Base-by-base conservation (phyloP, 1,140 invertebrate species). In the Popillia japonica region DNA sequence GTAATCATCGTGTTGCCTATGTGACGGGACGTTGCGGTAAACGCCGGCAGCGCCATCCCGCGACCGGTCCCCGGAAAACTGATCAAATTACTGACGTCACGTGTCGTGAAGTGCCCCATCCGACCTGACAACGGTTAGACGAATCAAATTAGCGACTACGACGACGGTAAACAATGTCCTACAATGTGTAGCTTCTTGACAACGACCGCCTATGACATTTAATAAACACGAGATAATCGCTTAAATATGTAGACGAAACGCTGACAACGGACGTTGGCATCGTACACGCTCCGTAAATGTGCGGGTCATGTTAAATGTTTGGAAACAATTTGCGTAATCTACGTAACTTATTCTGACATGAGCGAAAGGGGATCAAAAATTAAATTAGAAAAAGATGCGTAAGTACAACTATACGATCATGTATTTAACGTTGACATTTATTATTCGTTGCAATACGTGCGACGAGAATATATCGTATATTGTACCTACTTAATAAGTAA, bases 81-180 rank as follows among this genome's bases (percentile, higher is more conserved):
- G 82, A 83, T 83, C 79, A 79, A 84, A 82, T 84, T 82, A 82
- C 78, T 79, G 80, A 83, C 80, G 82, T 84, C 82, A 82, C 81
- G 79, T 84, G 83, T 83, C 83, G 82, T 81, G 82, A 82, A 83
- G 82, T 84, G 81, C 81, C 82, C 83, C 75, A 82, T 83, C 82
- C 81, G 78, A 77, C 80, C 79, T 83, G 83, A 84, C 83, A 84
- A 84, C 83, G 83, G 83, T 84, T 84, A 81, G 81, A 82, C 81
- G 83, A 84, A 84, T 84, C 81, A 83, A 84, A 84, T 84, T 84
- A 84, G 75, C 75, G 22, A 72, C 76, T 76, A 79, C 79, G 74
- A 68, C 79, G 76, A 79, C 79, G 78, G 77, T 80, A 80, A 80
- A 80, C 79, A 78, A 77, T 77, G 76, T 77, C 76, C 76, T 77